Evolutionary conservation across 2,113 vertebrate species (phyloP).

Genomic region (Baryphthengus martii): DNA sequence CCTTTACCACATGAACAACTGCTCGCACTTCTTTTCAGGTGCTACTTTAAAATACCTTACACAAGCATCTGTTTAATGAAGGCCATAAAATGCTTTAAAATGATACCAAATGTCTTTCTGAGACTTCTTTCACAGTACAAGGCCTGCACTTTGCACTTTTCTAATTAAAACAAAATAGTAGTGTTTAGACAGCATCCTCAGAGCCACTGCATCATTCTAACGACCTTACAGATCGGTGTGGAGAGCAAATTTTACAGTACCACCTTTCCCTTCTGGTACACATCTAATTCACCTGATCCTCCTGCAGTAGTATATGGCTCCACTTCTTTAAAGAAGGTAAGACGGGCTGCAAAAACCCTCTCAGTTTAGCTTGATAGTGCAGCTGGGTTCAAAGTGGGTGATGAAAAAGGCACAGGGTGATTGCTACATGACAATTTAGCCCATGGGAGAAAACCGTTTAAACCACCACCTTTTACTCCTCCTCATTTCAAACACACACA

Average conservation of each 20-base stretch:
- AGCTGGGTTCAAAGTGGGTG: background rate
- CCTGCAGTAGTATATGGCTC: background rate
- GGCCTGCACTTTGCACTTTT: background rate
- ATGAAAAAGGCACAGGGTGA: background rate
- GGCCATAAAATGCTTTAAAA: background rate
- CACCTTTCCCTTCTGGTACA: background rate
- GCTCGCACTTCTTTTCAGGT: background rate
- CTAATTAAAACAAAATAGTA: background rate
- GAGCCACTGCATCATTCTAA: background rate
- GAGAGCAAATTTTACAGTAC: background rate
- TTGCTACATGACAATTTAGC: background rate
- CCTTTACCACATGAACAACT: background rate
- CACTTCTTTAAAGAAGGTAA: background rate
- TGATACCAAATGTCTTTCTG: background rate
- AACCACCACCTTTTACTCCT: background rate
- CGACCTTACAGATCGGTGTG: background rate
- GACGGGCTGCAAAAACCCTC: background rate
- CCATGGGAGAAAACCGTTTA: background rate
- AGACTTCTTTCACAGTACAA: background rate
- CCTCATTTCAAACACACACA: background rate
- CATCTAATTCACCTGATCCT: background rate
- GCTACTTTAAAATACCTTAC: background rate
- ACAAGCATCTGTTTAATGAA: background rate
- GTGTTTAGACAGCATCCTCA: background rate
- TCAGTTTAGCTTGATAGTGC: background rate